A percentile compares a stretch with the other conserved stretches of the same genome.
These are phyloP conservation scores for Trogon surrucura DNA, from an alignment of 2,113 vertebrate genomes.

Conservation along the genomic window DNA sequence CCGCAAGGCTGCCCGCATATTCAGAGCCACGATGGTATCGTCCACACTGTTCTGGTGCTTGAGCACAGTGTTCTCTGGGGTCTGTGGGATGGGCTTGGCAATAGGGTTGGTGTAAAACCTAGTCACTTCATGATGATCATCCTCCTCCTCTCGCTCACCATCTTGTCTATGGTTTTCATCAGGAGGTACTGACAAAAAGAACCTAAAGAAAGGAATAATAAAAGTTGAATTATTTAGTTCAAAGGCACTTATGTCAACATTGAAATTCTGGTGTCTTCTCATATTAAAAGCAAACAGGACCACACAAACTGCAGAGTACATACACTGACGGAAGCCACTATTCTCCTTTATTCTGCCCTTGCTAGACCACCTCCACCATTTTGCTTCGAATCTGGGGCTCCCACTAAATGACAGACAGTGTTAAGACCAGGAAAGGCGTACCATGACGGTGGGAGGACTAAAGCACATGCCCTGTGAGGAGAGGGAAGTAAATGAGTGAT, in stretches of 20 bases:
- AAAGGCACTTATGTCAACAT: accelerated
- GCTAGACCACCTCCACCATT: not conserved
- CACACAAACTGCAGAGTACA: accelerated
- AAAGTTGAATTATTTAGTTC: not conserved
- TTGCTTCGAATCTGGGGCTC: not conserved
- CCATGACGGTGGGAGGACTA: accelerated
- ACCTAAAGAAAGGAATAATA: not conserved
- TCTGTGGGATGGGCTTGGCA: conserved; percentile 88
- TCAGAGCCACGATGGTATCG: conserved; percentile 89
- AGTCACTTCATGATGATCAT: conserved; percentile 84
- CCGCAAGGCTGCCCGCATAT: conserved; percentile 78
- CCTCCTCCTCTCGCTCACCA: conserved; percentile 65
- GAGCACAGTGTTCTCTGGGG: conserved; percentile 62
- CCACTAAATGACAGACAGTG: not conserved
- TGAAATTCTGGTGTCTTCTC: not conserved
- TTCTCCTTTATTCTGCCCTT: not conserved
- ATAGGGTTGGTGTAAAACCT: conserved; percentile 90
- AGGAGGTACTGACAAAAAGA: conserved; percentile 50
- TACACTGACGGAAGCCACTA: not conserved
- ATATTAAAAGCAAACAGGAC: not conserved
- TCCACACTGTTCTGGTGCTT: conserved; percentile 79
- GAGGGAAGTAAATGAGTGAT: not conserved
- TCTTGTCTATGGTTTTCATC: conserved; percentile 82
- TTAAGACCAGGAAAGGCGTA: not conserved
- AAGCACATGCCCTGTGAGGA: not conserved